Evolutionary conservation across 2,888 invertebrate genomes (phyloP).

Genomic region (Lasioglossum morio): DNA sequence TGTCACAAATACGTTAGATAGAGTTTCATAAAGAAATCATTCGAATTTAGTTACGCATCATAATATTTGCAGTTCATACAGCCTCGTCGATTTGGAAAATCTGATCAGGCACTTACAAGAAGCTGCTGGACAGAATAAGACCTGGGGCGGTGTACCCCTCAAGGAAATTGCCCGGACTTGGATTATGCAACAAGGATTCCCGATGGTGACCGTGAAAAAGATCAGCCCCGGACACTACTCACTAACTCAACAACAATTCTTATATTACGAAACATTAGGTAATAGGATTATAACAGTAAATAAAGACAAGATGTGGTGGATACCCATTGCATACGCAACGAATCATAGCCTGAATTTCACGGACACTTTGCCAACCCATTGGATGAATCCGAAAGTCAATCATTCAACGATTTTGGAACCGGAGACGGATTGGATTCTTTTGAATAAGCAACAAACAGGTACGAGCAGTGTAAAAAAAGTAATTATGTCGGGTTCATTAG

Average conservation of each 20-base stretch:
- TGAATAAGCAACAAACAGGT: slow-evolving; percentile 88
- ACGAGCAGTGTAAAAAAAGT: neutral
- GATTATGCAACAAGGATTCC: slow-evolving; percentile 89
- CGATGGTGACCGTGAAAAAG: slow-evolving; percentile 86
- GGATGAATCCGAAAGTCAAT: slow-evolving; percentile 83
- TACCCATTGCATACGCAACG: slow-evolving; percentile 78
- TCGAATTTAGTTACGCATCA: neutral
- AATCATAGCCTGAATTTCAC: slow-evolving; percentile 82
- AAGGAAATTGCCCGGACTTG: slow-evolving; percentile 85
- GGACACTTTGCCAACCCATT: slow-evolving; percentile 85
- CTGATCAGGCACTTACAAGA: slow-evolving; percentile 81
- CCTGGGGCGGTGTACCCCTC: slow-evolving; percentile 22
- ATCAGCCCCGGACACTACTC: slow-evolving; percentile 75
- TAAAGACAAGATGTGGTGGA: slow-evolving; percentile 69
- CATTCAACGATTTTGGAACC: slow-evolving; percentile 67
- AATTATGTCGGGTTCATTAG: neutral
- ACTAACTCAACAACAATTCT: slow-evolving; percentile 84
- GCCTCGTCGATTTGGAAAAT: slow-evolving; percentile 85
- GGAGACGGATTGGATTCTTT: slow-evolving; percentile 86
- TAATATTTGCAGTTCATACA: slow-evolving; percentile 34
- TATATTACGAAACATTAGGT: neutral
- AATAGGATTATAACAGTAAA: neutral
- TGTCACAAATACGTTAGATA: neutral
- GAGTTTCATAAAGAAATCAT: no score
- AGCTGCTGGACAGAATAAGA: slow-evolving; percentile 65